Base-by-base conservation (phyloP, 2,113 vertebrate genomes). In the Pleuronectes platessa region DNA sequence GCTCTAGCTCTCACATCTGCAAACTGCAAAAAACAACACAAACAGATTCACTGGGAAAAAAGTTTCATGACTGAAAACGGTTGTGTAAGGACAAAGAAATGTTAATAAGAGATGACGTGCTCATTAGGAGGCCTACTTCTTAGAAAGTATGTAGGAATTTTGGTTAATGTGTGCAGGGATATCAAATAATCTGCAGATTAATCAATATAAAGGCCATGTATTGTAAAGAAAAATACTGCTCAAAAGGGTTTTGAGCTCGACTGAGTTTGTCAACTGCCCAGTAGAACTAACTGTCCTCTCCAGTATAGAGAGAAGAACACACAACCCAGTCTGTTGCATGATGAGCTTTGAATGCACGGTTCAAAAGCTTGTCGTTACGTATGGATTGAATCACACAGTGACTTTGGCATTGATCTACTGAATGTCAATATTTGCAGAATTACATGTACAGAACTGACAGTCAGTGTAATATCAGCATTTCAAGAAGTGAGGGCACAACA, bases 251-350 rank as follows among this genome's bases (percentile, higher is more conserved):
- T 27, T 27, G 14, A 49, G 4, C 3, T 13, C 12, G 40, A 12
- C 40, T 11, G 40, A 42, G 45, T 26, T n/a, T 31, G 17, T 37
- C 40, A 64, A 64, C 26, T 71, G 37, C 17, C 45, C 23, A 35
- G 59, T 3, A 23, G 35, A 9, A 26, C 59, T 59, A 13, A 14
- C 37, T 61, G 13, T 17, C 37, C 37, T 40, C 37, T 31, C 31
- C 31, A 42, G 40, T 42, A 42, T 13, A 54, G 1, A 5, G 18
- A 51, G 4, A 51, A 49, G 4, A 20, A 51, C 31, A 5, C 5
- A 51, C 47, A 51, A 18, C 51, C 8, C 49, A 45, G 20, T 58
- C 37, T 65, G 17, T 70, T 73, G 59, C 24, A 64, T 18, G 24
- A 68, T 45, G 13, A 71, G 31, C 21, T 24, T 31, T 4, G 2